These are phyloP conservation scores for Pipistrellus pipistrellus DNA, from an alignment of 2,797 vertebrate species.

Conservation along the genomic window DNA sequence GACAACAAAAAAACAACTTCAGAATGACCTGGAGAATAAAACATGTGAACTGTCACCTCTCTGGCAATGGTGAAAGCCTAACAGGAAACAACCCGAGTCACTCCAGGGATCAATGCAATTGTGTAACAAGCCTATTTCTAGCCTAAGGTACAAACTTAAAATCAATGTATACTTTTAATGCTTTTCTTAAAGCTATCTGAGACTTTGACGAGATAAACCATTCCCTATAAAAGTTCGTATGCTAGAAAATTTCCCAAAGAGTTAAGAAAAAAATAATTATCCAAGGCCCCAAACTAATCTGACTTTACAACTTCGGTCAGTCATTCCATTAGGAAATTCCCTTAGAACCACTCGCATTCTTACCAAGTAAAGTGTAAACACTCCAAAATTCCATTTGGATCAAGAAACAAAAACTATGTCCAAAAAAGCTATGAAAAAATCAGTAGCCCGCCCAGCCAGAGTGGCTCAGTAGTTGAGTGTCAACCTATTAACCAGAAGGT, in stretches of 20 bases:
- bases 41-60: not conserved
- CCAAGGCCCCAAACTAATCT: not conserved
- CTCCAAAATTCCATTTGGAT: not conserved
- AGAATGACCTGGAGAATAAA: not conserved
- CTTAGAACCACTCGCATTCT: not conserved
- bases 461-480: too few species aligned
- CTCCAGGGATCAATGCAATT: not conserved
- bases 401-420: not conserved
- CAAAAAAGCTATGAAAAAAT: not conserved
- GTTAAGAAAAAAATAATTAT: not conserved
- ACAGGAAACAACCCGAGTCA: not conserved
- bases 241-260: not conserved
- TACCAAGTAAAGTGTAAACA: not conserved
- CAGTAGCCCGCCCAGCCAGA: too few species aligned
- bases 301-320: not conserved
- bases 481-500: too few species aligned
- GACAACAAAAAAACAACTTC: not conserved
- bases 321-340: not conserved
- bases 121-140: not conserved
- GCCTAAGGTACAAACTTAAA: not conserved
- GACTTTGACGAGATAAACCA: not conserved
- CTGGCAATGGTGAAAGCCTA: not conserved
- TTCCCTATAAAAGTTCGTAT: not conserved
- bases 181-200: constrained; percentile 26
- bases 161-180: not conserved